Percentiles rank a stretch among this genome's conserved stretches.
Evolutionary conservation across 2,888 invertebrate genomes (phyloP).

Genomic region (Coleophora deauratella): DNA sequence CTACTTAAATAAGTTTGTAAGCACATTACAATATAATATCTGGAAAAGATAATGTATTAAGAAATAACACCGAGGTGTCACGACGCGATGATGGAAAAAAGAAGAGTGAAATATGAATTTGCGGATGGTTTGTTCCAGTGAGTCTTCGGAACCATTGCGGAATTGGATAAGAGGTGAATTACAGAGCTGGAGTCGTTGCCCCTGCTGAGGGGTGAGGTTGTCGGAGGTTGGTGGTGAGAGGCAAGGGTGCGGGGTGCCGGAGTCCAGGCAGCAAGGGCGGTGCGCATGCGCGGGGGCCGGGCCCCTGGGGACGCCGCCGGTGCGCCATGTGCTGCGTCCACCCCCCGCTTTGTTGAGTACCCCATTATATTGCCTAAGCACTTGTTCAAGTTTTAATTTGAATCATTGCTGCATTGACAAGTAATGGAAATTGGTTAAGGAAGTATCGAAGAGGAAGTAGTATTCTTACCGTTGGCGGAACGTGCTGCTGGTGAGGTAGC

Average conservation of each 20-base stretch:
- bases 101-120: conserved; percentile 3
- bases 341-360: conserved; percentile 22
- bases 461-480: conserved; percentile 77
- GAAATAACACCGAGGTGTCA: too few relatives aligned
- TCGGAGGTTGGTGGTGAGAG: conserved; percentile 9
- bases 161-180: too few relatives aligned
- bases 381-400: too few relatives aligned
- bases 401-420: too few relatives aligned
- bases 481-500: conserved; percentile 80
- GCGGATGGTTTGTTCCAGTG: too few relatives aligned
- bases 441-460: conserved; percentile 35
- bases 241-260: conserved; percentile 21
- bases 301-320: conserved; percentile 43
- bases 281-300: conserved; percentile 44
- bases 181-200: conserved; percentile 26
- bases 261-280: conserved; percentile 31
- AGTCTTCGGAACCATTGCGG: too few relatives aligned
- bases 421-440: conserved; percentile 4
- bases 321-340: conserved; percentile 27
- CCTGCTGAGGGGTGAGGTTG: conserved; percentile 43
- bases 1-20: too few relatives aligned
- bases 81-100: too few relatives aligned
- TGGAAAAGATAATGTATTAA: too few relatives aligned
- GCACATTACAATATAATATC: too few relatives aligned
- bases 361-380: not conserved